Percentiles rank a stretch among this genome's conserved stretches.
Conservation (phyloP, 2,888 invertebrate genomes). For the Baccha elongata region DNA sequence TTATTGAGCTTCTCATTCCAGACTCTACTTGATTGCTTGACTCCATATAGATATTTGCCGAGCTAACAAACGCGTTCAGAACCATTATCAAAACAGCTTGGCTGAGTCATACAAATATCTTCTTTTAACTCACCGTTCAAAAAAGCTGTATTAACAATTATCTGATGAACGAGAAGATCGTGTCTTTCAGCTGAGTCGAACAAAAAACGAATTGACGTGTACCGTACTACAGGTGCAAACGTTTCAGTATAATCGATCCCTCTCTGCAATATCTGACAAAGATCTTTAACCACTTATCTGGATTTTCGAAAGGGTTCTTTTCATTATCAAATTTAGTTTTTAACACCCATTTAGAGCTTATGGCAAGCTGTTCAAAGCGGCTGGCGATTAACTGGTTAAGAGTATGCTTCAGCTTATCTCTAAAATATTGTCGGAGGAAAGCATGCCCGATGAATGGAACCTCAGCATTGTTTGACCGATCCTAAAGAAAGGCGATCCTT, state of each 20-base stretch:
- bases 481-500: no score
- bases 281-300: conserved; percentile 35
- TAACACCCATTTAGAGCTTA: neutral
- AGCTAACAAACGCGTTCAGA: no score
- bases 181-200: conserved; percentile 52
- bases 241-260: conserved; percentile 73
- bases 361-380: no score
- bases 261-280: conserved; percentile 41
- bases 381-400: no score
- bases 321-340: no score
- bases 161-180: conserved; percentile 54
- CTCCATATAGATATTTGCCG: conserved; percentile 69
- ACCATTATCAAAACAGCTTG: no score
- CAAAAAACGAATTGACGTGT: conserved; percentile 68
- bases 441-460: no score
- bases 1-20: conserved; percentile 57
- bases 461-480: no score
- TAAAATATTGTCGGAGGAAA: no score
- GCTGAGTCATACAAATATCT: no score
- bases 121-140: conserved; percentile 60
- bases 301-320: conserved; percentile 9
- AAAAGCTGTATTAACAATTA: conserved; percentile 68
- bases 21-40: conserved; percentile 69
- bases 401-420: no score
- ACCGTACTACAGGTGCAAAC: conserved; percentile 73